phyloP scores from a whole-genome alignment of 2,113 vertebrate genomes.

The Halcyon malimbica region DNA sequence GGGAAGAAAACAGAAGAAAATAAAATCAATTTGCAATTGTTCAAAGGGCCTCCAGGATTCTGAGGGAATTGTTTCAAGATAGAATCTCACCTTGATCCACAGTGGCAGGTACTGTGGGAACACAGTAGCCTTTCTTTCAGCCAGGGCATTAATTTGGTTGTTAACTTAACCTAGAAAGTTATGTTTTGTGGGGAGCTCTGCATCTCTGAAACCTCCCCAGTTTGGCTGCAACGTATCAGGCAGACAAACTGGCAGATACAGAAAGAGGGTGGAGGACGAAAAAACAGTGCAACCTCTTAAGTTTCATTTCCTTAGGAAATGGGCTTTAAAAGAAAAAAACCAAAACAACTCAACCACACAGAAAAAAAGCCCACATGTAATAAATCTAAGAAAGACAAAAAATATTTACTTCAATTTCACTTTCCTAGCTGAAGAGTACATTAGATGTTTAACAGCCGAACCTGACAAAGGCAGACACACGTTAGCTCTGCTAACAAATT shows the following conservation, averaged over 20 bases:
- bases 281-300: not conserved
- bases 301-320: slow-evolving; percentile 9
- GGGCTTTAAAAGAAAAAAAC: not conserved
- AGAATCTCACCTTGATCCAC: not conserved
- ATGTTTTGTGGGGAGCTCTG: not conserved
- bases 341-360: not conserved
- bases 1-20: not conserved
- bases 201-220: not conserved
- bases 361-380: not conserved
- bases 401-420: not conserved
- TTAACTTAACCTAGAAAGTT: not conserved
- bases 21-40: not conserved
- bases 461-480: not conserved
- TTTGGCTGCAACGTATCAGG: not conserved
- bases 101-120: not conserved
- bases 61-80: not conserved
- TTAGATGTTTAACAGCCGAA: not conserved
- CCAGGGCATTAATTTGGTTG: not conserved
- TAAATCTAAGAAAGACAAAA: not conserved
- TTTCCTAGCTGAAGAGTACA: not conserved
- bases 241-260: not conserved
- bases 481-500: not conserved
- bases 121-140: not conserved
- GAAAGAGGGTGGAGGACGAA: not conserved
- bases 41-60: not conserved